Conservation (phyloP, 64 coral and sea anemone species). For the Trachythela sp. region DNA sequence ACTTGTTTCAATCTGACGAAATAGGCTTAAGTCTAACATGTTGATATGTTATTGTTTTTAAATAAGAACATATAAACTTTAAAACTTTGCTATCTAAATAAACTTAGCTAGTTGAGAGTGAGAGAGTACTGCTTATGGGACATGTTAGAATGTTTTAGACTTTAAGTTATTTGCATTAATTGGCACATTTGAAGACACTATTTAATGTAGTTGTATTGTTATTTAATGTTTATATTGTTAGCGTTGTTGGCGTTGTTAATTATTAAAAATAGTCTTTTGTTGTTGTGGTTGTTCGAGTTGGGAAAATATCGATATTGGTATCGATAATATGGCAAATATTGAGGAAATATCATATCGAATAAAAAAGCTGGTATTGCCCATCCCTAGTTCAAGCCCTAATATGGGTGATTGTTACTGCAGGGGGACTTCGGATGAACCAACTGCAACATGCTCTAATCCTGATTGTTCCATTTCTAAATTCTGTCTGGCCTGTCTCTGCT, state of each 20-base stretch:
- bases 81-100: background rate
- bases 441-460: constrained; percentile 30
- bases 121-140: background rate
- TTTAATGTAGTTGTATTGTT: background rate
- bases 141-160: background rate
- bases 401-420: constrained; percentile 31
- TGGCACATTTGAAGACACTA: no score
- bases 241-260: background rate
- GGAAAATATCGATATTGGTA: no score
- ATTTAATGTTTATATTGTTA: background rate
- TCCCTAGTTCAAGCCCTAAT: constrained; percentile 2
- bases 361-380: no score
- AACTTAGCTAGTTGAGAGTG: no score
- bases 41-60: constrained; percentile 37
- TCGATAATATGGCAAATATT: no score
- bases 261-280: no score
- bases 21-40: background rate
- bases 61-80: background rate
- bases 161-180: no score
- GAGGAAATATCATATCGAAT: no score
- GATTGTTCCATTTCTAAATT: constrained; percentile 25
- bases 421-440: background rate
- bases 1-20: background rate
- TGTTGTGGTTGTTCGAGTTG: no score
- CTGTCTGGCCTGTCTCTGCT: constrained; percentile 13